These are phyloP conservation scores for Tromatobia lineatoria DNA, from an alignment of 2,888 invertebrate species.

Conservation along the genomic window DNA sequence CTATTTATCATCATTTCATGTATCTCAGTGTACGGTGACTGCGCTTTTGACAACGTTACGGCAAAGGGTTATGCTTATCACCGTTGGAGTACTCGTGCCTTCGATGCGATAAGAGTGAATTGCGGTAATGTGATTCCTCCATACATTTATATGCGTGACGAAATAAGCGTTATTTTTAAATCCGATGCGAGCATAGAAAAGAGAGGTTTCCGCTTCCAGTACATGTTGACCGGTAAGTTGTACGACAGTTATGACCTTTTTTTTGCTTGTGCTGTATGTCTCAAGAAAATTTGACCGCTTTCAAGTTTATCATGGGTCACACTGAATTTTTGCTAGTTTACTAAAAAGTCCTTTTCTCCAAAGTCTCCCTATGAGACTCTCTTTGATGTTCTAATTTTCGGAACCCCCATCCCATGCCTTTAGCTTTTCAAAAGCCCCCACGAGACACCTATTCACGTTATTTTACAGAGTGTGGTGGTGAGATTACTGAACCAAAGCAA, in stretches of 20 bases:
- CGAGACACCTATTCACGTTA: neutral
- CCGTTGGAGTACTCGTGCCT: constrained; percentile 82
- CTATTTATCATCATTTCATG: constrained; percentile 2
- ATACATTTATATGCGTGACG: constrained; percentile 77
- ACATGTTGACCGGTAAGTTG: constrained; percentile 86
- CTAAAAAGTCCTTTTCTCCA: too few relatives aligned
- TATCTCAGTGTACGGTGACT: constrained; percentile 73
- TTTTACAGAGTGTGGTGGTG: constrained; percentile 90
- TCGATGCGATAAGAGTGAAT: neutral
- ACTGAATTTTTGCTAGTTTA: too few relatives aligned
- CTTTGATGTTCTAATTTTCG: too few relatives aligned
- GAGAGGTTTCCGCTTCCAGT: constrained; percentile 88
- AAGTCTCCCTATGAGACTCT: too few relatives aligned
- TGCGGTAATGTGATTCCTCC: constrained; percentile 86
- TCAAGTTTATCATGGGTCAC: too few relatives aligned
- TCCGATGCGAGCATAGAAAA: constrained; percentile 87
- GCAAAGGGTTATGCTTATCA: constrained; percentile 62
- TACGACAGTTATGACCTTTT: neutral
- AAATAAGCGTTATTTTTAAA: constrained; percentile 86
- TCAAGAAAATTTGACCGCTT: neutral
- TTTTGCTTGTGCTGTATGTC: neutral
- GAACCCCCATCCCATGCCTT: too few relatives aligned
- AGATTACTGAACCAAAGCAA: constrained; percentile 87
- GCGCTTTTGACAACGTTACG: constrained; percentile 83
- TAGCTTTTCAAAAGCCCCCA: too few relatives aligned